phyloP scores from a whole-genome alignment of 2,797 vertebrate species.

The Brotula barbata region DNA sequence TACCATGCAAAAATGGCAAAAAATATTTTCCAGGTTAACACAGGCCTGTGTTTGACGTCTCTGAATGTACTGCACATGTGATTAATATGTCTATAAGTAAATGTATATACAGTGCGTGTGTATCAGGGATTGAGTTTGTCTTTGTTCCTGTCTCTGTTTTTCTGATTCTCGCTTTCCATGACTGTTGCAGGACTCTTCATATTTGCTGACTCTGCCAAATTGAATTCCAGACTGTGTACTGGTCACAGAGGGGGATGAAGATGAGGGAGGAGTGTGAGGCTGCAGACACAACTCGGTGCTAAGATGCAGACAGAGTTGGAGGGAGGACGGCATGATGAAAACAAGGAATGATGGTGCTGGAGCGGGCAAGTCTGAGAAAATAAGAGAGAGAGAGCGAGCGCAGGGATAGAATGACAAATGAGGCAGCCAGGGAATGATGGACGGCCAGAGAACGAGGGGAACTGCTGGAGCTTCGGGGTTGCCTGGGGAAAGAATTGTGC shows the following conservation, averaged over 20 bases:
- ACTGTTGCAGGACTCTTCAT: no score
- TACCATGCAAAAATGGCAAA: no score
- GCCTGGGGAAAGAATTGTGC: constrained; percentile 14
- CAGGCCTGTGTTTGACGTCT: no score
- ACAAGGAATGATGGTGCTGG: not conserved
- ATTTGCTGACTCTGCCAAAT: constrained; percentile 40
- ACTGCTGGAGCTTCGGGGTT: constrained; percentile 1
- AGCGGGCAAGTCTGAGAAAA: not conserved
- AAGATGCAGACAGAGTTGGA: not conserved
- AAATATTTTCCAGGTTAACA: no score
- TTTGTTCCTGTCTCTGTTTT: no score
- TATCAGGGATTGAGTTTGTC: no score
- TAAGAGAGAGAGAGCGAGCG: not conserved
- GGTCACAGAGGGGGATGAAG: not conserved
- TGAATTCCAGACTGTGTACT: constrained; percentile 22
- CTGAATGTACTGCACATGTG: no score
- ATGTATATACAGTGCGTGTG: no score
- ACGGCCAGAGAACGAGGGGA: not conserved
- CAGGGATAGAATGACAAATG: constrained; percentile 1
- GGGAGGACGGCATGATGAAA: not conserved
- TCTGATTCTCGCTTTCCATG: no score
- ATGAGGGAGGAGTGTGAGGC: not conserved
- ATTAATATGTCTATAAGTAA: no score
- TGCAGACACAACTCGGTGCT: constrained; percentile 14
- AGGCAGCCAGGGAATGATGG: not conserved